phyloP scores from a whole-genome alignment of 2,113 vertebrate genomes.

The Sciurus niger region DNA sequence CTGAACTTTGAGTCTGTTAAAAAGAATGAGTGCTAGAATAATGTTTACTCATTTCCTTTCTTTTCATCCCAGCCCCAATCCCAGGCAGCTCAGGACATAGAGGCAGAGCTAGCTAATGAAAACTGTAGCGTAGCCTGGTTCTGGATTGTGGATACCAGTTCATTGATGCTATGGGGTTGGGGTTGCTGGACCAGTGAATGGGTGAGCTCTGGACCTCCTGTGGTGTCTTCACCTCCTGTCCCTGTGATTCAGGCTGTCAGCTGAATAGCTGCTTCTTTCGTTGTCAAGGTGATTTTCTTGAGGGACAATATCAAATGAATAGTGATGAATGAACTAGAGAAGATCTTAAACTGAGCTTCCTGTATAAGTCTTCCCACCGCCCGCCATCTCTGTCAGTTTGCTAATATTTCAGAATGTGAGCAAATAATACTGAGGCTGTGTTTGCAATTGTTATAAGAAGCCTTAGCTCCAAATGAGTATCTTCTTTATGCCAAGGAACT shows the following conservation, averaged over 20 bases:
- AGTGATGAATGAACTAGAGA: neutral
- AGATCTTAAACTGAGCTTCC: slow-evolving; percentile 13
- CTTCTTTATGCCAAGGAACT: neutral
- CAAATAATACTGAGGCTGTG: neutral
- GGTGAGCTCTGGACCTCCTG: neutral
- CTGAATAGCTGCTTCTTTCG: slow-evolving; percentile 62
- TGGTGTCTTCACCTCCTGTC: neutral
- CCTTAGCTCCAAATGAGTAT: neutral
- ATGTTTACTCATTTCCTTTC: neutral
- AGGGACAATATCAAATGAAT: slow-evolving; percentile 24
- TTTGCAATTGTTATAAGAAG: neutral
- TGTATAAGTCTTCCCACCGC: neutral
- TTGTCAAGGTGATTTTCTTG: slow-evolving; percentile 56
- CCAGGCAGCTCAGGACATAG: neutral
- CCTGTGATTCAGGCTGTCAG: slow-evolving; percentile 41
- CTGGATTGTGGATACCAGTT: neutral
- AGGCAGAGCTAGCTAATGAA: neutral
- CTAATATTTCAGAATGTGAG: neutral
- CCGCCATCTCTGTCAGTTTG: neutral
- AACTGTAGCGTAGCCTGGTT: neutral
- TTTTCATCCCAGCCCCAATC: neutral
- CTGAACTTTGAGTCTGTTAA: slow-evolving; percentile 21
- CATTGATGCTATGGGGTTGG: neutral
- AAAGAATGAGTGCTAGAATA: slow-evolving; percentile 25
- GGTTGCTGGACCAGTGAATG: neutral